Base-by-base conservation (phyloP, 2,888 invertebrate genomes). In the Pemphredon lugubris region DNA sequence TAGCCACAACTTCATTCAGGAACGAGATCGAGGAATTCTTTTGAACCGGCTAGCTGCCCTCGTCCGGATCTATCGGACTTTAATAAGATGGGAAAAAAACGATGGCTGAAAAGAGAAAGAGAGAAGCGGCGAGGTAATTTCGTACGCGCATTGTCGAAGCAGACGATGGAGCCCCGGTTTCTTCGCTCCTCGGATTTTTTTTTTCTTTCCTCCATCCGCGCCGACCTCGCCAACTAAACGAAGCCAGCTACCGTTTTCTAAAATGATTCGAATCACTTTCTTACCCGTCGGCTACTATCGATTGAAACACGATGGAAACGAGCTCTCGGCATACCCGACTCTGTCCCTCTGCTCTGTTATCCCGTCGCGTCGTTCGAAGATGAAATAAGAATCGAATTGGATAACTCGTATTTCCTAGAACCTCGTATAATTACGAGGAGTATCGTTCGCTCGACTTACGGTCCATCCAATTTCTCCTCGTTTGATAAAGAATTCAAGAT, bases 1-100 rank as follows among this genome's bases (percentile, higher is more conserved):
- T 79, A 77, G 82, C 79, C 77, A 70, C 82, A 68, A 82, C 79
- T 82, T 81, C 77, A 79, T 82, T 81, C 79, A 79, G 57, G 48
- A 67, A 60, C 70, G 64, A 77, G 82, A 81, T 82, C 79, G 75
- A 81, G 77, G 77, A 79, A 82, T 82, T 81, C 82, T 75, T 79
- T 77, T 79, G 63, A 50, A 40, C n/a, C n/a, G n/a, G 60, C 76
- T 58, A 55, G 9, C 51, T 45, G 16, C 42, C 39, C 45, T 32
- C 65, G 45, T 44, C 60, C 32, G 61, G 68, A 79, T 77, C 71
- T 69, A 63, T 74, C 59, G 60, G 61, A 20, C 32, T 65, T 60
- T 75, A 78, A 81, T 77, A 70, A 75, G 78, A 75, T 60, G n/a
- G 59, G 47, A 55, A 48, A 40, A 21, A 51, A 50, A 37, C 26